Percentiles rank a stretch among this genome's conserved stretches.
phyloP scores from a whole-genome alignment of 2,888 invertebrate genomes.

The Julus scanicus region DNA sequence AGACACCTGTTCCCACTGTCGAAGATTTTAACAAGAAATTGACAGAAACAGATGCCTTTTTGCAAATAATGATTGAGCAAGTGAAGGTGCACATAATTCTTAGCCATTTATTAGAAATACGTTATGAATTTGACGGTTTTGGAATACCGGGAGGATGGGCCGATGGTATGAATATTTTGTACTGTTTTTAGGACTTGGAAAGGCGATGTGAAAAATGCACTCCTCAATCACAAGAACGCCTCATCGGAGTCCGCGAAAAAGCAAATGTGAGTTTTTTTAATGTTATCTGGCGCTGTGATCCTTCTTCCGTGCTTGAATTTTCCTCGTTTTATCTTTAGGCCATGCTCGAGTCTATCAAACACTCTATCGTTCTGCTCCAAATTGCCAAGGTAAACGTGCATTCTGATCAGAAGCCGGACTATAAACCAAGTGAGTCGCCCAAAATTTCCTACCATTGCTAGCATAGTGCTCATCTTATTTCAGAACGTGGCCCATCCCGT shows the following conservation, averaged over 20 bases:
- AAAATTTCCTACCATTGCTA: not conserved
- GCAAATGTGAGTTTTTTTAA: constrained; percentile 77
- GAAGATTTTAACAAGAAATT: constrained; percentile 88
- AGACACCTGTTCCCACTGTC: constrained; percentile 71
- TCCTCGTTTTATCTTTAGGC: constrained; percentile 74
- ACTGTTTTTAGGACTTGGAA: constrained; percentile 73
- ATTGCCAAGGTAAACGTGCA: constrained; percentile 83
- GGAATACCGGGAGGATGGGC: too few species aligned
- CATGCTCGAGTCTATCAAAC: constrained; percentile 97
- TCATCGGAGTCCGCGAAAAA: constrained; percentile 78
- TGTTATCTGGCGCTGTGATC: not conserved
- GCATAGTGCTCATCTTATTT: constrained; percentile 50
- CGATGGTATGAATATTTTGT: too few species aligned
- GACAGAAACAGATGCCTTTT: constrained; percentile 94
- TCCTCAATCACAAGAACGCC: constrained; percentile 72
- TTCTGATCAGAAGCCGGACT: not conserved
- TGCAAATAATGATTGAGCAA: constrained; percentile 95
- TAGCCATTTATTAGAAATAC: too few species aligned
- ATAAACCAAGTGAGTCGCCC: not conserved
- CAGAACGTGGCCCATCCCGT: constrained; percentile 91
- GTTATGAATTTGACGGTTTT: too few species aligned
- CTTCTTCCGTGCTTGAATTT: not conserved
- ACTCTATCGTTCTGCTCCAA: constrained; percentile 97
- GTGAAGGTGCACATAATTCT: constrained; percentile 72
- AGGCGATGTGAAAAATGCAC: constrained; percentile 73